Evolutionary conservation across 2,888 invertebrate genomes (phyloP).

Genomic region (Villa cingulata): DNA sequence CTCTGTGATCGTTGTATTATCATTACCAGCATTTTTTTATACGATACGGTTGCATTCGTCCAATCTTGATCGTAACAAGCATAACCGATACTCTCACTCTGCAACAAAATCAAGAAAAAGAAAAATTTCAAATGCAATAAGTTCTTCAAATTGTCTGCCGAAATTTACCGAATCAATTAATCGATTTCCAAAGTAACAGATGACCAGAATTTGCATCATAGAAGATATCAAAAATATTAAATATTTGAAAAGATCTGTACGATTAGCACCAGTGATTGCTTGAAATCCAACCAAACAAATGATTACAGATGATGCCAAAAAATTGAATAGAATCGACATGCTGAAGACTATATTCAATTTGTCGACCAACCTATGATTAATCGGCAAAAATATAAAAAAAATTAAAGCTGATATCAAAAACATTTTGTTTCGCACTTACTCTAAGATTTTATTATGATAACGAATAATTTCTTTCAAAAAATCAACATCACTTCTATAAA

Average conservation of each 20-base stretch:
- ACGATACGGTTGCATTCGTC: conserved; percentile 19
- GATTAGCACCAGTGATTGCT: conserved; percentile 22
- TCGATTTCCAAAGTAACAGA: conserved; percentile 24
- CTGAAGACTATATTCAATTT: conserved; percentile 26
- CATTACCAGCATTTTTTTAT: conserved; percentile 21
- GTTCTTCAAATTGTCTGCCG: too few relatives aligned
- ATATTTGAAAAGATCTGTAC: conserved; percentile 21
- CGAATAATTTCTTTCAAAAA: conserved; percentile 17
- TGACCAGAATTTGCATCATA: conserved; percentile 24
- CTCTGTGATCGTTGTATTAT: conserved; percentile 26
- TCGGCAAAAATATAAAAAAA: too few relatives aligned
- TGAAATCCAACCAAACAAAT: conserved; percentile 31
- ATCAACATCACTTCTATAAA: conserved; percentile 13
- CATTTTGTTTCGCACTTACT: conserved; percentile 11
- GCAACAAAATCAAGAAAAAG: neutral
- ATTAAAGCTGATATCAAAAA: too few relatives aligned
- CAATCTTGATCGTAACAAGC: conserved; percentile 26
- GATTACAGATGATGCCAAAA: conserved; percentile 24
- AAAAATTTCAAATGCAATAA: neutral
- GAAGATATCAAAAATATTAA: conserved; percentile 25
- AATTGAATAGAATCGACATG: conserved; percentile 25
- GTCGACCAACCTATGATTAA: conserved; percentile 17
- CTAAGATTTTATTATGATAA: conserved; percentile 22
- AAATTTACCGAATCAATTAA: conserved; percentile 20
- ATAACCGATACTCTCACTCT: conserved; percentile 24